Percentiles rank a stretch among this genome's conserved stretches.
Conservation (phyloP, 2,113 vertebrate genomes). For the Machaerirhynchus nigripectus region DNA sequence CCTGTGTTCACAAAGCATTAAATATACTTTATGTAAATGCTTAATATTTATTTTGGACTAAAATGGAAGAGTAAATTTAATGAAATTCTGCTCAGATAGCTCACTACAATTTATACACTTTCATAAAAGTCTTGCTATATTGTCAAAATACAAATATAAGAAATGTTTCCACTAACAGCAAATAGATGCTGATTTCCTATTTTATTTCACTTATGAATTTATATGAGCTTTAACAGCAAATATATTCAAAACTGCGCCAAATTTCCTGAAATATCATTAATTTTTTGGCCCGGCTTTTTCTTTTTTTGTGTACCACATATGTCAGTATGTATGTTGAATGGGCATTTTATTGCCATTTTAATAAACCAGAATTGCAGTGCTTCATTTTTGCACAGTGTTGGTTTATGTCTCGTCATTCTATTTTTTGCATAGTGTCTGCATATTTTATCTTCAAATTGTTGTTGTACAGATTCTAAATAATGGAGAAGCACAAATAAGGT, state of each 20-base stretch:
- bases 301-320: not conserved
- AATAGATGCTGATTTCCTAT: not conserved
- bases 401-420: not conserved
- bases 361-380: not conserved
- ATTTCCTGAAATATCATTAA: not conserved
- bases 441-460: not conserved
- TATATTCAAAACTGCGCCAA: not conserved
- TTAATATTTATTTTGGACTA: slow-evolving; percentile 70
- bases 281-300: not conserved
- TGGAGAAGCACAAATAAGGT: not conserved
- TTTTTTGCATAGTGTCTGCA: not conserved
- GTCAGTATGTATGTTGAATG: not conserved
- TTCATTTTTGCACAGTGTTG: not conserved
- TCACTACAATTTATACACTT: not conserved
- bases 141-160: slow-evolving; percentile 39
- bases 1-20: slow-evolving; percentile 54
- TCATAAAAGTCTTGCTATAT: slow-evolving; percentile 33
- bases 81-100: slow-evolving; percentile 34
- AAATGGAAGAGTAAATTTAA: slow-evolving; percentile 37
- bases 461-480: not conserved
- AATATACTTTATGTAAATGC: slow-evolving; percentile 67
- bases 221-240: slow-evolving; percentile 22
- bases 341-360: not conserved
- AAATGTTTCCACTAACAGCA: slow-evolving; percentile 1
- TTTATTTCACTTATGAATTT: not conserved